Base-by-base conservation (phyloP, 2,797 vertebrate genomes). In the Parotocinclus haroldoi region DNA sequence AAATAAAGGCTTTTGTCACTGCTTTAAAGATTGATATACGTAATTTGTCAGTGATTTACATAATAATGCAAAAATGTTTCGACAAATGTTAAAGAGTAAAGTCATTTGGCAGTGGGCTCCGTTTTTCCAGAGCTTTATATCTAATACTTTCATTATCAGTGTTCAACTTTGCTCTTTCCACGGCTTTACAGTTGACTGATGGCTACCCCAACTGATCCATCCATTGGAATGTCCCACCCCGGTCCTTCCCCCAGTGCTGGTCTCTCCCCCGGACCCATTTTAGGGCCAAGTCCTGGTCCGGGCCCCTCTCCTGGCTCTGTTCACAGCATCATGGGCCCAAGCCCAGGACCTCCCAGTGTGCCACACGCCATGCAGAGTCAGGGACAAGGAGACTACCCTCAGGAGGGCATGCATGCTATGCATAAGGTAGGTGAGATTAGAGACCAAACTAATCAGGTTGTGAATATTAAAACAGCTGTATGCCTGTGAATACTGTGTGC, bases 281-380 rank as follows among this genome's bases (percentile, higher is more conserved):
- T 98, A 49, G 96, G 96, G 61, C 96, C 95, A 38, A 99, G 96
- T 71, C 95, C 96, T 60, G 96, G 96, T 77, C 96, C 96, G 1
- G 96, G 96, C 3, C 96, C 95, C 0, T 99, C 96, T 70, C 96
- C 96, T 10, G 90, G 96, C 74, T 98, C 96, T 11, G 96, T 97
- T 66, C 96, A 98, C 86, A 96, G 94, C 70, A 97, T 98, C 93
- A 96, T 98, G 95, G 96, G 96, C 68, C 95, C 95, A n/a, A 97
- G 95, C 78, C 96, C 96, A 27, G 95, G 96, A 71, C 96, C 96
- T 0, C 93, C 96, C 8, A 96, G 89, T 10, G 93, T 93, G 38
- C 85, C 92, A 0, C 95, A 96, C 63, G 77, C 91, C 54, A 87
- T 99, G 82, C 91, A 94, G 7, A 75, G 89, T 4, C 94, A 95